These are phyloP conservation scores for Rhadina sibilatrix DNA, from an alignment of 2,113 vertebrate species.

Conservation along the genomic window DNA sequence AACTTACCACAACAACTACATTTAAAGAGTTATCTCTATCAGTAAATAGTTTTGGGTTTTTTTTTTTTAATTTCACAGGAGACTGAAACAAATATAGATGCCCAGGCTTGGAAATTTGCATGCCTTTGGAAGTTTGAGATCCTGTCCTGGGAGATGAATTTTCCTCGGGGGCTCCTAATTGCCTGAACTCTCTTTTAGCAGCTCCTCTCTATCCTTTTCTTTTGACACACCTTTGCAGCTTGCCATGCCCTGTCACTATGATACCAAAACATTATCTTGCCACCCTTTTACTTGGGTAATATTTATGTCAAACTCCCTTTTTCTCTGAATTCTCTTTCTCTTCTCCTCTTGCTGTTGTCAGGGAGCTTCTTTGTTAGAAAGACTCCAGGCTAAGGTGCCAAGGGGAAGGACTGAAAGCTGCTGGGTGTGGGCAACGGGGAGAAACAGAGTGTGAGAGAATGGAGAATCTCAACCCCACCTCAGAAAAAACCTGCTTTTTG, in stretches of 20 bases:
- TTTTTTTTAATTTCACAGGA: not conserved
- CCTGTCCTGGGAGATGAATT: not conserved
- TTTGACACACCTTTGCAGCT: not conserved
- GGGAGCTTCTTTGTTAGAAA: not conserved
- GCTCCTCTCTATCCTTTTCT: not conserved
- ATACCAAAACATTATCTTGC: not conserved
- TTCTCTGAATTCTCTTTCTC: not conserved
- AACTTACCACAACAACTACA: not conserved
- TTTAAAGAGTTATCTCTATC: not conserved
- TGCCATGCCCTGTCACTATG: not conserved
- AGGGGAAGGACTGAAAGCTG: not conserved
- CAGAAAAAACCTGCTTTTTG: not conserved
- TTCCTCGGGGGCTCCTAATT: not conserved
- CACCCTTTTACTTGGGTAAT: not conserved
- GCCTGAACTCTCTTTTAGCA: not conserved
- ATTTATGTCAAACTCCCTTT: not conserved
- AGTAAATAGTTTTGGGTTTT: not conserved
- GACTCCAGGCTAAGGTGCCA: not conserved
- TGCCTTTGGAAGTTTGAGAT: not conserved
- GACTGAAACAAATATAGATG: not conserved
- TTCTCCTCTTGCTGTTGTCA: not conserved
- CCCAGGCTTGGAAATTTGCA: not conserved
- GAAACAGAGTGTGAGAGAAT: not conserved
- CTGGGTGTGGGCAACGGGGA: fast-evolving
- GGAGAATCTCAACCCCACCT: not conserved